These are phyloP conservation scores for Pseudomugil gertrudae DNA, from an alignment of 2,797 vertebrate species.

Conservation along the genomic window DNA sequence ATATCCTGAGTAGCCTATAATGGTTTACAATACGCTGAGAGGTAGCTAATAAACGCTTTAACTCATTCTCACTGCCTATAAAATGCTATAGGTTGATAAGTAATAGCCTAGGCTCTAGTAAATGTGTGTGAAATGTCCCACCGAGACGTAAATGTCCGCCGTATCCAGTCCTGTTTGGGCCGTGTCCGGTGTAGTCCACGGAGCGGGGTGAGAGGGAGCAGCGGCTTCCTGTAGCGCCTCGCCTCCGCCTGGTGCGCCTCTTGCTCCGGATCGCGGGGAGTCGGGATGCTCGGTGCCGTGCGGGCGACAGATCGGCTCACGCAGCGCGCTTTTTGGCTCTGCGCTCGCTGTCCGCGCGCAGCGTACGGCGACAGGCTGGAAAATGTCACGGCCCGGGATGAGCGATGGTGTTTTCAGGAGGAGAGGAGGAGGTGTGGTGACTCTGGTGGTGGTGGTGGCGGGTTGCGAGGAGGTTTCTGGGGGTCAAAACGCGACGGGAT, in stretches of 20 bases:
- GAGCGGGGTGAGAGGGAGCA: slow-evolving; percentile 41
- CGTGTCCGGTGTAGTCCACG: slow-evolving; percentile 58
- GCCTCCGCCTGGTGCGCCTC: slow-evolving; percentile 65
- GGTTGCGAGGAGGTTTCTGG: slow-evolving; percentile 78
- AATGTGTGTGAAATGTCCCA: slow-evolving; percentile 69
- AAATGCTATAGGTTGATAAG: slow-evolving; percentile 37
- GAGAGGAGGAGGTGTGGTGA: slow-evolving; percentile 40
- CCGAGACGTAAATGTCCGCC: slow-evolving; percentile 55
- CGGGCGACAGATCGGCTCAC: slow-evolving; percentile 40
- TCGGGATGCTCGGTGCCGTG: slow-evolving; percentile 61
- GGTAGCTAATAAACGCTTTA: slow-evolving; percentile 43
- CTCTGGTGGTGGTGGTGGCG: slow-evolving; percentile 61
- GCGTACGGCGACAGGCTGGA: slow-evolving; percentile 71
- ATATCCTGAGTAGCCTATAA: slow-evolving; percentile 14
- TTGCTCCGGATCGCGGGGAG: slow-evolving; percentile 55
- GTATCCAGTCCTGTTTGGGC: slow-evolving; percentile 53
- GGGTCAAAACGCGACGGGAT: slow-evolving; percentile 87
- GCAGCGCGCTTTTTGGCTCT: slow-evolving; percentile 66
- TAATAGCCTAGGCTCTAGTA: slow-evolving; percentile 26
- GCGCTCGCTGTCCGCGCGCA: slow-evolving; percentile 80
- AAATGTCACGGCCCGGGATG: slow-evolving; percentile 77
- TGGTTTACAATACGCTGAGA: slow-evolving; percentile 43
- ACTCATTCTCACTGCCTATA: slow-evolving; percentile 52
- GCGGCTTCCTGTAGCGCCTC: slow-evolving; percentile 64
- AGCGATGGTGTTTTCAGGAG: slow-evolving; percentile 76